Conservation (phyloP, 2,888 invertebrate genomes). For the Encarsia formosa region DNA sequence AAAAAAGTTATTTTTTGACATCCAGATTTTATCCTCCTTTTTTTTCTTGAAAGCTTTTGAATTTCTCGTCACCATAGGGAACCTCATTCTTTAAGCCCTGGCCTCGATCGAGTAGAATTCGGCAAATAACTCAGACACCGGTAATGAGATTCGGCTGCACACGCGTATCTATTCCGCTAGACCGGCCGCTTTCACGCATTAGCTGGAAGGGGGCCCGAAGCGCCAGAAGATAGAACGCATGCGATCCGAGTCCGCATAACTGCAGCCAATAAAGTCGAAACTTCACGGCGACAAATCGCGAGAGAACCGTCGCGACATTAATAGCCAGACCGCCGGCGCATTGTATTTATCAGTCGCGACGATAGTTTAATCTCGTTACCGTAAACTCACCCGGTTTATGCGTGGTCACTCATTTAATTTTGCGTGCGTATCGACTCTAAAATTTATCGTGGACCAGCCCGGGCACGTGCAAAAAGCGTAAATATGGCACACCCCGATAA, state of each 20-base stretch:
- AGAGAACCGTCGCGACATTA: conserved; percentile 10
- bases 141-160: conserved; percentile 30
- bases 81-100: no score
- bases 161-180: conserved; percentile 31
- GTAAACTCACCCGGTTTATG: conserved; percentile 7
- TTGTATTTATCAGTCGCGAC: conserved; percentile 4
- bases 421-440: no score
- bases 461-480: no score
- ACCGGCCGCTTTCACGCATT: conserved; percentile 27
- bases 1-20: no score
- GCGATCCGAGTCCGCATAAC: no score
- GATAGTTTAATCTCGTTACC: conserved; percentile 2
- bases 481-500: no score
- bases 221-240: neutral
- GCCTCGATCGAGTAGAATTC: neutral
- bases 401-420: no score
- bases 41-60: no score
- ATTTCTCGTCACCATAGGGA: no score
- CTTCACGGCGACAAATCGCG: conserved; percentile 10
- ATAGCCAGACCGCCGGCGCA: conserved; percentile 8
- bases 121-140: conserved; percentile 7
- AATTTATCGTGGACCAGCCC: no score
- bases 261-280: conserved; percentile 20
- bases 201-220: no score
- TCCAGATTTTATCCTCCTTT: no score